A percentile compares a stretch with the other conserved stretches of the same genome.
phyloP scores from a whole-genome alignment of 2,888 invertebrate genomes.

The Archaeoteleia sp. region DNA sequence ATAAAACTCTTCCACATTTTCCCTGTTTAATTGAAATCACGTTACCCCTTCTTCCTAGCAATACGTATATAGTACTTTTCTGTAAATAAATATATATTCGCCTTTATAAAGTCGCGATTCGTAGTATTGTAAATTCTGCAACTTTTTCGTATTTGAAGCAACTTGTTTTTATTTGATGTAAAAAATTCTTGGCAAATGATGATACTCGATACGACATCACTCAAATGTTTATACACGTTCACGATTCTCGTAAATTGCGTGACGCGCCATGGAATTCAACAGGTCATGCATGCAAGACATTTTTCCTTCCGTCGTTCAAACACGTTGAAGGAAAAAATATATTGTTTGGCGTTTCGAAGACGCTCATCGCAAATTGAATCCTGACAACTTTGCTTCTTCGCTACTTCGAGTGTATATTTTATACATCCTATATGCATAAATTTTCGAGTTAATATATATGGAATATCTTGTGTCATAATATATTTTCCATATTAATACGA shows the following conservation, averaged over 20 bases:
- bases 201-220: slow-evolving; percentile 15
- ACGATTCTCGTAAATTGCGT: slow-evolving; percentile 19
- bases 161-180: neutral
- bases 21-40: slow-evolving; percentile 24
- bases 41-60: neutral
- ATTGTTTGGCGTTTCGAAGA: slow-evolving; percentile 10
- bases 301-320: slow-evolving; percentile 13
- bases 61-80: too few relatives aligned
- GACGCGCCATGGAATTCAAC: neutral
- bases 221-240: slow-evolving; percentile 17
- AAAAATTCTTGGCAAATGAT: slow-evolving; percentile 34
- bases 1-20: too few relatives aligned
- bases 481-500: too few relatives aligned
- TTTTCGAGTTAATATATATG: neutral
- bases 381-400: neutral
- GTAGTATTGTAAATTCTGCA: slow-evolving; percentile 23
- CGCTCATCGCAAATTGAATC: slow-evolving; percentile 3
- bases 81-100: neutral
- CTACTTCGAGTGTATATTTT: slow-evolving; percentile 11
- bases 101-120: slow-evolving; percentile 10
- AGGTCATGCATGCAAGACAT: slow-evolving; percentile 2
- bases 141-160: slow-evolving; percentile 18
- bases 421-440: slow-evolving; percentile 10
- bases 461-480: too few relatives aligned
- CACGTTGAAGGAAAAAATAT: slow-evolving; percentile 4